These are phyloP conservation scores for Drosophila bifasciata DNA, from an alignment of 1,140 invertebrate genomes.

Conservation along the genomic window DNA sequence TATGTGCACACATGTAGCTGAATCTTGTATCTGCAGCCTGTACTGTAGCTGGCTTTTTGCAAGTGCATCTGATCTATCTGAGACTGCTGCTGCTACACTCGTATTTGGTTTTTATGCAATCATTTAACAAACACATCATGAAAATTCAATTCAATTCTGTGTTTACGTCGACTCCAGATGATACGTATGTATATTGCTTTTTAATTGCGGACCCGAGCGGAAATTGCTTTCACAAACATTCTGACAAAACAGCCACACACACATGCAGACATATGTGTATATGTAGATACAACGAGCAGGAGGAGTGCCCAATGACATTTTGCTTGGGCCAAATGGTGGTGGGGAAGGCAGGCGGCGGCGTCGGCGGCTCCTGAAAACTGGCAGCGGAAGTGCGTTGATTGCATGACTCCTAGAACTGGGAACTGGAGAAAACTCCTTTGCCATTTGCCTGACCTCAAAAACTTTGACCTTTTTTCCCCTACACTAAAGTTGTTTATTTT, in stretches of 20 bases:
- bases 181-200: constrained; percentile 83
- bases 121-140: constrained; percentile 82
- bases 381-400: constrained; percentile 76
- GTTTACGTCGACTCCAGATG: constrained; percentile 70
- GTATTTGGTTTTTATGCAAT: constrained; percentile 78
- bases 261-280: no score
- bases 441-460: constrained; percentile 70
- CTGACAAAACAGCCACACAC: constrained; percentile 24
- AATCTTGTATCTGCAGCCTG: background rate
- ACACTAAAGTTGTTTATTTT: constrained; percentile 20
- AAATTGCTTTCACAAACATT: constrained; percentile 72
- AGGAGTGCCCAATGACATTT: constrained; percentile 51
- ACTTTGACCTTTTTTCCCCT: constrained; percentile 61
- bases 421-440: constrained; percentile 45
- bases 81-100: constrained; percentile 18
- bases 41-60: background rate
- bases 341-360: background rate
- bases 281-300: constrained; percentile 24
- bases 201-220: constrained; percentile 81
- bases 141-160: constrained; percentile 77
- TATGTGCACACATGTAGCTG: constrained; percentile 25
- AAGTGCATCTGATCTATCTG: constrained; percentile 9
- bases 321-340: background rate
- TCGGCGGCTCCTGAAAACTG: constrained; percentile 15
- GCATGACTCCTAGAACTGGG: constrained; percentile 37